phyloP scores from a whole-genome alignment of 2,888 invertebrate species.

The Drosophila emarginata region DNA sequence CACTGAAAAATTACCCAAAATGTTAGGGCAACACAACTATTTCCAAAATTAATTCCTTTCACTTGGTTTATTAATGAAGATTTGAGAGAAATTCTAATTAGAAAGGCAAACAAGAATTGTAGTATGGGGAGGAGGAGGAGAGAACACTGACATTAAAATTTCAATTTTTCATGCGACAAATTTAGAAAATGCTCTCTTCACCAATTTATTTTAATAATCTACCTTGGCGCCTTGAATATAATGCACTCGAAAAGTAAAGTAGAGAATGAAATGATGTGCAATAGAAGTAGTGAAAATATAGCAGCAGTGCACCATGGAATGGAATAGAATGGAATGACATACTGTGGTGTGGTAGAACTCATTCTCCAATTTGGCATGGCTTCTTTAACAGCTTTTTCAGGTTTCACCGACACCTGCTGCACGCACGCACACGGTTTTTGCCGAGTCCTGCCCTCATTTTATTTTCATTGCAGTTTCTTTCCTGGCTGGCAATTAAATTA shows the following conservation, averaged over 20 bases:
- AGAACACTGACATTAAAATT: conserved; percentile 37
- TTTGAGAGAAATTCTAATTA: conserved; percentile 70
- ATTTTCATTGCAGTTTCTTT: conserved; percentile 70
- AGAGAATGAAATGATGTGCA: neutral
- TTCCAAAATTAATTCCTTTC: conserved; percentile 66
- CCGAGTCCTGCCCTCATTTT: conserved; percentile 34
- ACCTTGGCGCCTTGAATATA: conserved; percentile 36
- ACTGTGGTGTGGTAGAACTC: neutral
- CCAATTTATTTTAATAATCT: conserved; percentile 69
- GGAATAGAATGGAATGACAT: neutral
- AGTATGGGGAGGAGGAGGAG: neutral
- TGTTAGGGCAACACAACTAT: conserved; percentile 68
- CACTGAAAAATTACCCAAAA: conserved; percentile 72
- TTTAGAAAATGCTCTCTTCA: conserved; percentile 43
- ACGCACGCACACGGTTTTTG: conserved; percentile 7
- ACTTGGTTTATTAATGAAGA: conserved; percentile 70
- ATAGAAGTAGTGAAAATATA: neutral
- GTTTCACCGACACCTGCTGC: conserved; percentile 57
- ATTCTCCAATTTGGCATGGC: conserved; percentile 19
- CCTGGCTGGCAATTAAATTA: conserved; percentile 76
- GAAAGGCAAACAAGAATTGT: conserved; percentile 38
- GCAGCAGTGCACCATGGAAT: no score
- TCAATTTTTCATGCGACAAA: conserved; percentile 62
- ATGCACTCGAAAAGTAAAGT: conserved; percentile 38
- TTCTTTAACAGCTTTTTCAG: conserved; percentile 46